Conservation (phyloP, 1,140 invertebrate species). For the Drosophila pallidifrons region DNA sequence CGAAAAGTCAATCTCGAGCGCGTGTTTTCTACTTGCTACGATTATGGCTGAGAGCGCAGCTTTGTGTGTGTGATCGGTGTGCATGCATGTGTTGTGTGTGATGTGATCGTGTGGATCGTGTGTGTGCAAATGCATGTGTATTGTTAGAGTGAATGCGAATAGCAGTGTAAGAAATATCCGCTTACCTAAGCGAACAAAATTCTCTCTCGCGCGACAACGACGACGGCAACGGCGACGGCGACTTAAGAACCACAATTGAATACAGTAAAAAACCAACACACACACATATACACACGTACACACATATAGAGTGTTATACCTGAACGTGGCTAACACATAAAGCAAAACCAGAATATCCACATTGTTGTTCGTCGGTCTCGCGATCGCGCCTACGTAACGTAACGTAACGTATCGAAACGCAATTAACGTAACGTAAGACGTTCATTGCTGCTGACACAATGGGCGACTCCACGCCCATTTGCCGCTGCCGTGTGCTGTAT, state of each 20-base stretch:
- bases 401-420: conserved; percentile 36
- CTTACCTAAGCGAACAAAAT: conserved; percentile 77
- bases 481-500: conserved; percentile 98
- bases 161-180: conserved; percentile 65
- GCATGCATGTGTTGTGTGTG: conserved; percentile 53
- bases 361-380: conserved; percentile 57
- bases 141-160: conserved; percentile 56
- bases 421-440: conserved; percentile 40
- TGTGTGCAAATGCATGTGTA: conserved; percentile 40
- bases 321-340: conserved; percentile 70
- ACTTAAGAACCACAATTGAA: conserved; percentile 62
- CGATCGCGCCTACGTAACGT: conserved; percentile 40
- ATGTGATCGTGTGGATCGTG: conserved; percentile 35
- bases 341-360: conserved; percentile 84
- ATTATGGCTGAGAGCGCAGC: conserved; percentile 49
- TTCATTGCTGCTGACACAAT: conserved; percentile 38
- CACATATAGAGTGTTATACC: conserved; percentile 30
- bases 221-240: conserved; percentile 4
- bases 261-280: conserved; percentile 37
- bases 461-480: conserved; percentile 94
- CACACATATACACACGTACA: conserved; percentile 39
- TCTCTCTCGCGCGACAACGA: conserved; percentile 54
- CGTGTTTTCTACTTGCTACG: conserved; percentile 41
- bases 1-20: conserved; percentile 23
- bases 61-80: conserved; percentile 31